These are phyloP conservation scores for Drosophila subquinaria DNA, from an alignment of 2,888 invertebrate genomes.

Conservation along the genomic window DNA sequence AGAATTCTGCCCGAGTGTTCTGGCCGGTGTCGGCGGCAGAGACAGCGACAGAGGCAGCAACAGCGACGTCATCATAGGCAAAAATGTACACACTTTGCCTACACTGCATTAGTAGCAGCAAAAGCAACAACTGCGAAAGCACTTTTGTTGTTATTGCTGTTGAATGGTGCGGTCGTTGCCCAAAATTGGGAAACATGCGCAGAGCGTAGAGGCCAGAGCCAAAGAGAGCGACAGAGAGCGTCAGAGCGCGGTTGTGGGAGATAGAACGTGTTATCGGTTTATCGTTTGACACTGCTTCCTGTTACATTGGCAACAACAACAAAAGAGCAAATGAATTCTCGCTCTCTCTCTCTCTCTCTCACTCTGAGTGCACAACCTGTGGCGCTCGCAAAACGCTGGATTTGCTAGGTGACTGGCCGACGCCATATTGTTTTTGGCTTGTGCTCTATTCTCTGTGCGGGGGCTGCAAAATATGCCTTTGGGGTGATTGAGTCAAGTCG, in stretches of 20 bases:
- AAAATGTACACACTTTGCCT: slow-evolving; percentile 27
- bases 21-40: slow-evolving; percentile 11
- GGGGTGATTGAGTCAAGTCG: slow-evolving; percentile 58
- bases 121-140: slow-evolving; percentile 14
- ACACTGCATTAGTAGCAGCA: slow-evolving; percentile 25
- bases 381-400: slow-evolving; percentile 52
- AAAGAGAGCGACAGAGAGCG: slow-evolving; percentile 16
- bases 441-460: slow-evolving; percentile 38
- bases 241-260: slow-evolving; percentile 8
- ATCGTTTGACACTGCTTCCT: slow-evolving; percentile 55
- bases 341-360: slow-evolving; percentile 17
- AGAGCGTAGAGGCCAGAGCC: slow-evolving; percentile 18
- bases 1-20: slow-evolving; percentile 19
- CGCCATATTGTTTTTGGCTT: slow-evolving; percentile 79
- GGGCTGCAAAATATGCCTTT: slow-evolving; percentile 57
- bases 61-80: slow-evolving; percentile 23
- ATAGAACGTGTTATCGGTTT: slow-evolving; percentile 59
- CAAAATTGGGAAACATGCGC: slow-evolving; percentile 71
- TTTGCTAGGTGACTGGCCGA: slow-evolving; percentile 66
- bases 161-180: slow-evolving; percentile 54
- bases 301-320: slow-evolving; percentile 17
- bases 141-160: slow-evolving; percentile 44
- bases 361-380: slow-evolving; percentile 71
- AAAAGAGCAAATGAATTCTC: not conserved
- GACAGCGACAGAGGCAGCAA: slow-evolving; percentile 20